A percentile compares a stretch with the other conserved stretches of the same genome.
Evolutionary conservation across 2,797 vertebrate species (phyloP).

Genomic region (Sylvilagus floridanus): DNA sequence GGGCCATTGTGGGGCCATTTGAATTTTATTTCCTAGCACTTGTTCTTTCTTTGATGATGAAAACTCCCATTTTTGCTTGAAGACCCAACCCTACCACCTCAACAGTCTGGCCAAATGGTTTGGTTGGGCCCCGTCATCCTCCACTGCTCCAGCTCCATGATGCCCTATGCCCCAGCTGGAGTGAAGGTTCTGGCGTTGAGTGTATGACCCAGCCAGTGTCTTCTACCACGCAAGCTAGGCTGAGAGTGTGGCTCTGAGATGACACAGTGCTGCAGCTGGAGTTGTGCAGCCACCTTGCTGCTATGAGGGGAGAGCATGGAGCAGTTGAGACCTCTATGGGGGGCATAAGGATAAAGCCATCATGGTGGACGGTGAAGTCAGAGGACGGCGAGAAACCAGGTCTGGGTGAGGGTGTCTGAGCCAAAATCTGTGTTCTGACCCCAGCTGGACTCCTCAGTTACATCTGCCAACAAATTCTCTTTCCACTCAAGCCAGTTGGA

Average conservation of each 20-base stretch:
- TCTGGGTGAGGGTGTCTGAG: not conserved
- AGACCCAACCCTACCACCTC: not conserved
- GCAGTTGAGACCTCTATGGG: not conserved
- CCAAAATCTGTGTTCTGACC: not conserved
- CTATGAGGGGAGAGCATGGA: not conserved
- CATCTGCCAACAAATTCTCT: not conserved
- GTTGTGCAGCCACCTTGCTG: not conserved
- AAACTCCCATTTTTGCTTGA: not conserved
- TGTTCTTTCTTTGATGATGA: not conserved
- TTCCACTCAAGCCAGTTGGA: not conserved
- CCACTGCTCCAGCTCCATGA: not conserved
- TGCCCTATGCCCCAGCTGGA: not conserved
- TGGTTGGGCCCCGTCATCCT: not conserved
- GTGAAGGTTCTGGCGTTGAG: not conserved
- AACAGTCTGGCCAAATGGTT: not conserved
- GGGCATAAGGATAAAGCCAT: not conserved
- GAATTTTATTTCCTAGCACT: constrained; percentile 16
- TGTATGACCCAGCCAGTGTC: not conserved
- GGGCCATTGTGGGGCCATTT: not conserved
- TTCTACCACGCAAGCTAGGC: not conserved
- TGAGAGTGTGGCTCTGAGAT: not conserved
- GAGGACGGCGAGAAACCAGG: not conserved
- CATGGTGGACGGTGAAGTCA: not conserved
- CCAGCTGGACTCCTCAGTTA: not conserved
- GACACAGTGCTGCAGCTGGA: not conserved